Evolutionary conservation across 1,140 invertebrate genomes (phyloP).

Genomic region (roundworm (Caenorhabditis elegans)): WBcel235 BX284604.4:3133001-3133500

Average conservation of each 20-base stretch:
- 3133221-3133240: too few species aligned
- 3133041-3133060: constrained; percentile 2
- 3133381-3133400: too few species aligned
- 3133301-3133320: constrained; percentile 19
- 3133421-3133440: constrained; percentile 18
- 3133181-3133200: constrained; percentile 8
- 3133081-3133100: constrained; percentile 25
- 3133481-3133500: constrained; percentile 1
- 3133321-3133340: constrained; percentile 19
- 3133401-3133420: constrained; percentile 1
- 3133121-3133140: constrained; percentile 23
- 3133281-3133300: not conserved
- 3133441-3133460: constrained; percentile 16
- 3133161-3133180: constrained; percentile 29
- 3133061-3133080: not conserved
- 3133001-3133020: not conserved
- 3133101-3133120: constrained; percentile 22
- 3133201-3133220: constrained; percentile 17
- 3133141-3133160: constrained; percentile 11
- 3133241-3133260: constrained; percentile 1
- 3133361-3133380: not conserved
- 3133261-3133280: not conserved
- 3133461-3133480: constrained; percentile 23
- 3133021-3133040: not conserved
- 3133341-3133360: constrained; percentile 31